Evolutionary conservation across 2,888 invertebrate species (phyloP).

Genomic region (Xestobium rufovillosum): DNA sequence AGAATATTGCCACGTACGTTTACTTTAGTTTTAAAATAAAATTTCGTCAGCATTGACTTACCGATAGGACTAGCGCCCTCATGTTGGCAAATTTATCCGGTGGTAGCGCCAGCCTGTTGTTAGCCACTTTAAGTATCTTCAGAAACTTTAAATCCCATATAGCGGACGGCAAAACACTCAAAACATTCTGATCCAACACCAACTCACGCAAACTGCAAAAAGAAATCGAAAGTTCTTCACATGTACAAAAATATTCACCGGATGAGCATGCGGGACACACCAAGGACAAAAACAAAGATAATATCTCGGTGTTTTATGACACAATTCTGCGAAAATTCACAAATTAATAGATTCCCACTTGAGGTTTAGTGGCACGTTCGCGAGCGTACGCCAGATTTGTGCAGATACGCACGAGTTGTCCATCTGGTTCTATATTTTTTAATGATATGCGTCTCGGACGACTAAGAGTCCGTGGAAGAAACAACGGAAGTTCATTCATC

Average conservation of each 20-base stretch:
- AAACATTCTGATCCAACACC: slow-evolving; percentile 63
- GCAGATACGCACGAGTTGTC: slow-evolving; percentile 33
- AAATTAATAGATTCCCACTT: too few relatives aligned
- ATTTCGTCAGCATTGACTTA: too few relatives aligned
- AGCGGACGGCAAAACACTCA: slow-evolving; percentile 54
- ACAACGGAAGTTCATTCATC: slow-evolving; percentile 37
- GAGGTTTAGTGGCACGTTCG: neutral
- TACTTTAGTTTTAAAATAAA: too few relatives aligned
- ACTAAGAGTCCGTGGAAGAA: slow-evolving; percentile 35
- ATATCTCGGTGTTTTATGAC: too few relatives aligned
- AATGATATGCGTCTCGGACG: slow-evolving; percentile 36
- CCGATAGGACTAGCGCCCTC: slow-evolving; percentile 50
- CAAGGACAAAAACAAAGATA: slow-evolving; percentile 30
- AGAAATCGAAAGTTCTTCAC: slow-evolving; percentile 31
- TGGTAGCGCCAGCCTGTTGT: slow-evolving; percentile 47
- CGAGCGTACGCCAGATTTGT: neutral
- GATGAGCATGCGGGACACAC: slow-evolving; percentile 41
- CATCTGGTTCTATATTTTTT: slow-evolving; percentile 29
- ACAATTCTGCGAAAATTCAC: slow-evolving; percentile 18
- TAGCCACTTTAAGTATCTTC: slow-evolving; percentile 52
- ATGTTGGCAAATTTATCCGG: slow-evolving; percentile 48
- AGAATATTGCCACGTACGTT: too few relatives aligned
- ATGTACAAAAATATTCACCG: slow-evolving; percentile 27
- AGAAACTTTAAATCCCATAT: slow-evolving; percentile 54
- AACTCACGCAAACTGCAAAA: slow-evolving; percentile 62